These are phyloP conservation scores for Brachionus calyciflorus DNA, from an alignment of 1,140 invertebrate species.

Conservation along the genomic window DNA sequence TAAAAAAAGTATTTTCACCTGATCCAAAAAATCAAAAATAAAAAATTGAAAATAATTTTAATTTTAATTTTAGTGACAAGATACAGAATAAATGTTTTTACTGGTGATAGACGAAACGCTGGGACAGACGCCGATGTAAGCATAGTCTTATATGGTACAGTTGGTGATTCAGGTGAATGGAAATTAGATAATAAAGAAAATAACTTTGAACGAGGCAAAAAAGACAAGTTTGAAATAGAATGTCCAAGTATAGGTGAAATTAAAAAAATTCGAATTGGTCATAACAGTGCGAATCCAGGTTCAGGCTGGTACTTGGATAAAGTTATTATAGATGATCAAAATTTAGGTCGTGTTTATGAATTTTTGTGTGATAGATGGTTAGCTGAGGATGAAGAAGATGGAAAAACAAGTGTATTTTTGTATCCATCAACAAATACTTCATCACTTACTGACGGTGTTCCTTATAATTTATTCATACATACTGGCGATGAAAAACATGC, in stretches of 20 bases:
- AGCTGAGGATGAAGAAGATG: conserved; percentile 58
- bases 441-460: conserved; percentile 51
- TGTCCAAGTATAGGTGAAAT: conserved; percentile 56
- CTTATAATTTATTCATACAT: conserved; percentile 57
- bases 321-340: conserved; percentile 57
- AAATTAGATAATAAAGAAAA: conserved; percentile 49
- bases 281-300: conserved; percentile 58
- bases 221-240: conserved; percentile 57
- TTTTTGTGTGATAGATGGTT: conserved; percentile 58
- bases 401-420: conserved; percentile 55
- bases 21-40: too few species aligned
- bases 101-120: conserved; percentile 60
- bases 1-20: conserved; percentile 58
- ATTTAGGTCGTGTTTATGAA: conserved; percentile 53
- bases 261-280: conserved; percentile 57
- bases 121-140: conserved; percentile 61
- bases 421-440: conserved; percentile 51
- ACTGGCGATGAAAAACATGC: conserved; percentile 57
- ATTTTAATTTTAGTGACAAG: conserved; percentile 30
- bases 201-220: conserved; percentile 58
- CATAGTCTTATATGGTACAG: conserved; percentile 55
- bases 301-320: conserved; percentile 50
- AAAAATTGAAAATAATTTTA: background rate
- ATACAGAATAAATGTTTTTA: conserved; percentile 61
- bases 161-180: conserved; percentile 51